These are phyloP conservation scores for Drosophila kikkawai DNA, from an alignment of 1,140 invertebrate species.

Conservation along the genomic window DNA sequence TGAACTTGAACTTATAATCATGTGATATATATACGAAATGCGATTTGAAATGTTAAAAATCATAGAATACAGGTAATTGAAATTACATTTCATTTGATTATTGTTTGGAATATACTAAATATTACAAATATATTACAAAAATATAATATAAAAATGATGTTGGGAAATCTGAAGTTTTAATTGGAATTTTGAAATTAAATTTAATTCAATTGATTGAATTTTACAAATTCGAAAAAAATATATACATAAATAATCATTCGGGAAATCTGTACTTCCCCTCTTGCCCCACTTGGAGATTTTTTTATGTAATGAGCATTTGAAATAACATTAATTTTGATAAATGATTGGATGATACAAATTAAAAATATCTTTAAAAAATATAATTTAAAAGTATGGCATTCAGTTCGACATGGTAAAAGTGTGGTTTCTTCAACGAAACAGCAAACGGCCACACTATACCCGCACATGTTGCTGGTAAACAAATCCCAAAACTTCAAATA, in stretches of 20 bases:
- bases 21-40: constrained; percentile 79
- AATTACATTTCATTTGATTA: neutral
- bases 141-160: no score
- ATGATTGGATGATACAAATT: no score
- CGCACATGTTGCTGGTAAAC: constrained; percentile 60
- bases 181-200: no score
- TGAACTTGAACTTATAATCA: constrained; percentile 71
- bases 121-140: neutral
- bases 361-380: no score
- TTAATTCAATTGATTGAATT: no score
- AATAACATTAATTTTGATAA: neutral
- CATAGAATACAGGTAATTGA: constrained; percentile 44
- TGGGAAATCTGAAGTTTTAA: no score
- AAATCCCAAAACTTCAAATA: constrained; percentile 13
- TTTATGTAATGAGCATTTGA: neutral
- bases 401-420: no score
- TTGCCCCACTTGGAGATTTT: no score
- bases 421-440: neutral
- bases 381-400: neutral
- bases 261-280: no score
- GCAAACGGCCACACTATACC: no score
- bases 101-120: neutral
- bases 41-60: constrained; percentile 69
- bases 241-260: no score
- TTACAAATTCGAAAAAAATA: no score